phyloP scores from a whole-genome alignment of 1,140 invertebrate genomes.

The Galleria mellonella region DNA sequence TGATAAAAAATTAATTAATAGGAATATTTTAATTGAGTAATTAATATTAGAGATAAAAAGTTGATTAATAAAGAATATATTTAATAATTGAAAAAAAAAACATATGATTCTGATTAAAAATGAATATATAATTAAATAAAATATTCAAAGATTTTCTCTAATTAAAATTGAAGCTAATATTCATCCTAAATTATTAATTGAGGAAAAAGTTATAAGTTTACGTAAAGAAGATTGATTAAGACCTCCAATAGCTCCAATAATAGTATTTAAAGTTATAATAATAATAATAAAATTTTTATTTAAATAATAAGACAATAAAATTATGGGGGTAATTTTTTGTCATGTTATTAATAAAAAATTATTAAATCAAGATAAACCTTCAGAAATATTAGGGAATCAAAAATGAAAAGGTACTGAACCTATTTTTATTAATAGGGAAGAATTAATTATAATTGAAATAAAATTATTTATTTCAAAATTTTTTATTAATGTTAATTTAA shows the following conservation, averaged over 20 bases:
- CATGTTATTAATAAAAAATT: constrained; percentile 65
- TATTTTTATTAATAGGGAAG: constrained; percentile 40
- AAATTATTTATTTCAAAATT: constrained; percentile 40
- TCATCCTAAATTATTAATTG: constrained; percentile 74
- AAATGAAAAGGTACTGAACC: constrained; percentile 67
- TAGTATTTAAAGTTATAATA: constrained; percentile 35
- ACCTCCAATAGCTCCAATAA: no score
- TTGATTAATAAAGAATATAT: constrained; percentile 66
- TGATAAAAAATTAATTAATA: constrained; percentile 70
- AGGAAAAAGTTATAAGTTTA: constrained; percentile 70
- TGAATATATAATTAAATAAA: constrained; percentile 16
- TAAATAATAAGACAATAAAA: constrained; percentile 56
- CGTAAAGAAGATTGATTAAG: no score
- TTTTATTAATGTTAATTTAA: constrained; percentile 51
- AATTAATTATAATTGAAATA: constrained; percentile 37
- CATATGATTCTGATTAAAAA: constrained; percentile 21
- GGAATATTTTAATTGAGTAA: constrained; percentile 52
- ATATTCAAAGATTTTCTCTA: no score
- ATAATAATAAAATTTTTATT: constrained; percentile 47
- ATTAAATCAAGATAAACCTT: constrained; percentile 18
- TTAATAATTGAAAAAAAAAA: constrained; percentile 55
- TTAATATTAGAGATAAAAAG: constrained; percentile 49
- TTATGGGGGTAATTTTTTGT: constrained; percentile 74
- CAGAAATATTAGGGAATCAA: constrained; percentile 72
- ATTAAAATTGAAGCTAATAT: constrained; percentile 35